Conservation (phyloP, 1,140 invertebrate species). For the Drosophila prosaltans region DNA sequence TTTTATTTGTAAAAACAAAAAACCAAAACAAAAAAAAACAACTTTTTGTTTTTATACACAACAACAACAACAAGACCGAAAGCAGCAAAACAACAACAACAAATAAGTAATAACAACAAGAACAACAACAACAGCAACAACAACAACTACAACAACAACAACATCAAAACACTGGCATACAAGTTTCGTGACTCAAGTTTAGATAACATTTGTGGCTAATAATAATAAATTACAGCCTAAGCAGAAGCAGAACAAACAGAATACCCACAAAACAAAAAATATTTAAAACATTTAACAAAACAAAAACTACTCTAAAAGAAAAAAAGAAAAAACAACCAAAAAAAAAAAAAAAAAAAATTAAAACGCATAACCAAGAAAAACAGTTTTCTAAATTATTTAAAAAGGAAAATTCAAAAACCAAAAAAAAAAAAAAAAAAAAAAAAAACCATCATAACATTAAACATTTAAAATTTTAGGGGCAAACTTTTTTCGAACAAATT, state of each 20-base stretch:
- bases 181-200: conserved; percentile 70
- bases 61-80: conserved; percentile 44
- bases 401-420: conserved; percentile 1
- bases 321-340: conserved; percentile 6
- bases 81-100: conserved; percentile 38
- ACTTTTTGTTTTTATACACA: conserved; percentile 48
- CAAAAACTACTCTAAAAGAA: conserved; percentile 12
- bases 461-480: conserved; percentile 34
- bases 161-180: conserved; percentile 57
- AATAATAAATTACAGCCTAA: conserved; percentile 25
- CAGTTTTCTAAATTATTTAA: conserved; percentile 32
- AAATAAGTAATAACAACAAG: conserved; percentile 36
- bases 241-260: background rate
- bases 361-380: background rate
- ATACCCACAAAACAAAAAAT: conserved; percentile 20
- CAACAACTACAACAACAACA: conserved; percentile 32
- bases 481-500: conserved; percentile 15
- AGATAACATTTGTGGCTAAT: conserved; percentile 56
- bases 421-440: conserved; percentile 13
- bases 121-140: conserved; percentile 37
- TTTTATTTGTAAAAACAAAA: background rate
- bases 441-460: conserved; percentile 14
- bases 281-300: conserved; percentile 21
- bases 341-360: background rate
- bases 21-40: conserved; percentile 40